Evolutionary conservation across 2,888 invertebrate genomes (phyloP), one percentile per base, ranked within the genome.

Genomic region (Agrotis exclamationis): DNA sequence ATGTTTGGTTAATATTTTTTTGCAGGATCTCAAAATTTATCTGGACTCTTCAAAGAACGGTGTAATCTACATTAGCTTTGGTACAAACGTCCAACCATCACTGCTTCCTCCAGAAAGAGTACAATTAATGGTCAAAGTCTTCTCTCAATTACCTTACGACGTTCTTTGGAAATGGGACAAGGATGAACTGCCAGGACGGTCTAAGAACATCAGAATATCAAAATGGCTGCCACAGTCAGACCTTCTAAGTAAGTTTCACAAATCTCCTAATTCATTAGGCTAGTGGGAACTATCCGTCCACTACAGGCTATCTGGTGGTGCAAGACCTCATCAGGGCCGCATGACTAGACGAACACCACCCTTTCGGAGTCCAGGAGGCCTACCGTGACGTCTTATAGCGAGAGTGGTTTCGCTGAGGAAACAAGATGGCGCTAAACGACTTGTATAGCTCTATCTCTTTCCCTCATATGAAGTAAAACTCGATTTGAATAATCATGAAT

Each of bases 201-300:
- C 95, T 0, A 53, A 85, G 13, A 96, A 96, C 64, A 92, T 96
- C 0, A 93, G 82, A 66, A 86, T 94, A 48, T 87, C 84, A 2
- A 94, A 94, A 76, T 96, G 96, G 96, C 83, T 96, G 20, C 95
- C 96, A 0, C 96, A 96, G 67, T 89, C 85, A 1, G 84, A 84
- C 18, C 64, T 84, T 3, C 51, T 84, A 2, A 63, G 84, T 84
- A 59, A 75, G 83, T 47, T n/a, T 20, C 22, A 6, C 18, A 47
- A 20, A 20, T 13, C 16, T 3, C 1, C 0, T 62, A 11, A 39
- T 39, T 39, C 9, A 28, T 28, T 5, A 5, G 28, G 6, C 5
- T 28, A 5, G 28, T 28, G 28, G 28, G 28, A 28, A 5, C 28
- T 5, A 28, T 28, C 28, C 28, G 5, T 24, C 24, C 24, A 24